Conservation (phyloP, 2,888 invertebrate genomes). For the Pteria penguin region DNA sequence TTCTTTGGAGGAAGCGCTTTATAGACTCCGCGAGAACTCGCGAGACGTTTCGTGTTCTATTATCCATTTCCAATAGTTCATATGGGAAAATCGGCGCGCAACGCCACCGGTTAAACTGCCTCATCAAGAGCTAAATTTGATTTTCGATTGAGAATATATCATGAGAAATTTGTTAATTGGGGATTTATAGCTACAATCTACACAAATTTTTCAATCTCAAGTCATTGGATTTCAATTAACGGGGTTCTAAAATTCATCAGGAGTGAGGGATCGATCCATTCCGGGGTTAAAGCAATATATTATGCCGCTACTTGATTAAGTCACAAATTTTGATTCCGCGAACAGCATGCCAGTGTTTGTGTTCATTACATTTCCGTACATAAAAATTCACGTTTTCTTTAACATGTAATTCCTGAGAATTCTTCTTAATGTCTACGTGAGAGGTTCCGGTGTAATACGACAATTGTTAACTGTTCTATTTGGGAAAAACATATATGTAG, state of each 20-base stretch:
- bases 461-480: too few relatives aligned
- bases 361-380: too few relatives aligned
- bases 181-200: constrained; percentile 27
- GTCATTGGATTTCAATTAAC: constrained; percentile 32
- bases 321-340: constrained; percentile 26
- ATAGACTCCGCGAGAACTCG: not conserved
- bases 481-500: too few relatives aligned
- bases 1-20: not conserved
- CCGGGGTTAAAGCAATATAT: not conserved
- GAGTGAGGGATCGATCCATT: constrained; percentile 9
- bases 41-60: not conserved
- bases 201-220: constrained; percentile 26
- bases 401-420: too few relatives aligned
- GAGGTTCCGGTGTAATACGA: too few relatives aligned
- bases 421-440: too few relatives aligned
- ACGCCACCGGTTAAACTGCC: constrained; percentile 1
- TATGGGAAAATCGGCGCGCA: constrained; percentile 10
- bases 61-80: not conserved
- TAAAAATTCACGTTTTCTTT: too few relatives aligned
- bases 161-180: constrained; percentile 34
- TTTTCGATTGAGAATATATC: constrained; percentile 27
- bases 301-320: constrained; percentile 10
- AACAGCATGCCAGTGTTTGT: not conserved
- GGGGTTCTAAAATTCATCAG: constrained; percentile 24
- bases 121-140: constrained; percentile 17